Evolutionary conservation across 2,113 vertebrate genomes (phyloP), one percentile per base, ranked within the genome.

Genomic region (Charadrius vociferus): DNA sequence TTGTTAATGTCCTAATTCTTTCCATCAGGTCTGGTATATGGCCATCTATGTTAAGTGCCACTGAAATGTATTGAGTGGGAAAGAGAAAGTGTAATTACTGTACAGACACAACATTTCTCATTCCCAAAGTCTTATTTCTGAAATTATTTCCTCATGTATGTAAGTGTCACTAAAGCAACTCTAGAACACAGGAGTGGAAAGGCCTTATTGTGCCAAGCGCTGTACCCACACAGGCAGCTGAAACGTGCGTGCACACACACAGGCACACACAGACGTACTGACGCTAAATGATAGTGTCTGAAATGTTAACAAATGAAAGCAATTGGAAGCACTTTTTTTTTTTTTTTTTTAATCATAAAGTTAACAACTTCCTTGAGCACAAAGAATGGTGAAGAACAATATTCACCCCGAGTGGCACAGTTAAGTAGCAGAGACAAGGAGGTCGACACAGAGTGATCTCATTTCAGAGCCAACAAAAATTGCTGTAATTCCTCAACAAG

Each of bases 161-260:
- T 36, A 72, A 72, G 9, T 23, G 20, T 49, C 37, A 55, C 11
- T 50, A 61, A 83, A 74, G 16, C 30, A 81, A 14, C 34, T 56
- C 10, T 23, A 62, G 37, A n/a, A 53, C 30, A 41, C 3, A 6
- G 6, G 32, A 67, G 12, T 36, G 3, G 26, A 58, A 90, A 71
- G 27, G 29, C 4, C 6, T 88, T 90, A 37, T 32, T 52, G 12
- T 50, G 41, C 20, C n/a, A 85, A 62, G 8, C 9, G 41, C 50
- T 17, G 16, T 22, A 58, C 16, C 32, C 20, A 6, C 0, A 1
- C 16, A 58, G 32, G 5, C 39, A 70, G 24, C 13, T 73, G 63
- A 70, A 67, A 70, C 0, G 3, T 6, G 3, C 0, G 1, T 7
- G 14, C 3, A 10, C 41, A 56, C n/a, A 32, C 5, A 20, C 9